Percentiles rank a stretch among this genome's conserved stretches.
These are phyloP conservation scores for Mesocentrotus franciscanus DNA, from an alignment of 53 echinoderm and acorn worm genomes.

Conservation along the genomic window DNA sequence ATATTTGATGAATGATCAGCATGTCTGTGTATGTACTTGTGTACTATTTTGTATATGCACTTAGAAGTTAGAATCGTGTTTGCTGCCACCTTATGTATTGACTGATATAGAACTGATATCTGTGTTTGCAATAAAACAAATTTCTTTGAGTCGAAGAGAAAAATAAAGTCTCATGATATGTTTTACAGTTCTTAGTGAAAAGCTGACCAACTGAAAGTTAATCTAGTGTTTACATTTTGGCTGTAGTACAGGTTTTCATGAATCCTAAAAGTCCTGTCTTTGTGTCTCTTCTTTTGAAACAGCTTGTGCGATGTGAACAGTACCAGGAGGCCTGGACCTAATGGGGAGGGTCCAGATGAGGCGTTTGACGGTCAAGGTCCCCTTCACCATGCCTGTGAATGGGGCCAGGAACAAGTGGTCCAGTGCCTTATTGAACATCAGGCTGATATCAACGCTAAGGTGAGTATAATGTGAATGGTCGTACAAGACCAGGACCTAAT, in stretches of 20 bases:
- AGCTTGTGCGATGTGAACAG: constrained; percentile 98
- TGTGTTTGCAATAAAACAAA: too few relatives aligned
- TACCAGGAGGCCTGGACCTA: constrained; percentile 88
- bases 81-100: too few relatives aligned
- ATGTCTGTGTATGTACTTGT: too few relatives aligned
- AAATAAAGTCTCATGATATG: too few relatives aligned
- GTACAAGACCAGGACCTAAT: constrained; percentile 74
- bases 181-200: background rate
- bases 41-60: too few relatives aligned
- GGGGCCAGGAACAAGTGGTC: constrained; percentile 97
- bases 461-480: constrained; percentile 86
- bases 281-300: background rate
- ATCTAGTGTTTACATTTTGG: background rate
- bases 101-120: too few relatives aligned
- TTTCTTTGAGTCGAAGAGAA: too few relatives aligned
- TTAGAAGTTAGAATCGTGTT: too few relatives aligned
- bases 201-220: background rate
- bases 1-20: too few relatives aligned
- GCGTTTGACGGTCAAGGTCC: constrained; percentile 92
- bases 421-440: constrained; percentile 99
- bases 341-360: constrained; percentile 89
- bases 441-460: constrained; percentile 98
- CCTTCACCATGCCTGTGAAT: constrained; percentile 94
- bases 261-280: background rate
- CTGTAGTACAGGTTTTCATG: background rate